phyloP scores from a whole-genome alignment of 1,140 invertebrate species.

The Atta texana region DNA sequence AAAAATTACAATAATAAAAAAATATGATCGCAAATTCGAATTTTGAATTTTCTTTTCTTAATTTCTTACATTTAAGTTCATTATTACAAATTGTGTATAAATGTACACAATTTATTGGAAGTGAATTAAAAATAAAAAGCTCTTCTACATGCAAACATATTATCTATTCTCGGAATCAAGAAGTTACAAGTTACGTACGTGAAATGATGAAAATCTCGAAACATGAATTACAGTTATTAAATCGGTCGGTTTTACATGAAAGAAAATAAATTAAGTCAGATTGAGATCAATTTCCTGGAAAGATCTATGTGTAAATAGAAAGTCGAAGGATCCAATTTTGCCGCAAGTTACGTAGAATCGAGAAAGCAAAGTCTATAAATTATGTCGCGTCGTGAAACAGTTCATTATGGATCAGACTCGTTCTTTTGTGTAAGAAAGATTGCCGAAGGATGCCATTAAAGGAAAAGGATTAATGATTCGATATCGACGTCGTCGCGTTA shows the following conservation, averaged over 20 bases:
- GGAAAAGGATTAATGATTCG: slow-evolving; percentile 68
- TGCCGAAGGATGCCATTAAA: slow-evolving; percentile 9
- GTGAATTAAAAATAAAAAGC: slow-evolving; percentile 1
- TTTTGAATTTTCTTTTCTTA: neutral
- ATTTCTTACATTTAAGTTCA: neutral
- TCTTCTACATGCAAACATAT: neutral
- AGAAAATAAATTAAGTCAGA: neutral
- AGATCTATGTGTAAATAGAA: slow-evolving; percentile 13
- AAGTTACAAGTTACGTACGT: slow-evolving; percentile 5
- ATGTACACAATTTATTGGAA: slow-evolving; percentile 1
- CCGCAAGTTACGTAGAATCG: slow-evolving; percentile 4
- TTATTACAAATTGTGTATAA: neutral
- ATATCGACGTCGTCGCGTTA: slow-evolving; percentile 55
- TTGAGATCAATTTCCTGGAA: slow-evolving; percentile 7
- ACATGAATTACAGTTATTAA: slow-evolving; percentile 27
- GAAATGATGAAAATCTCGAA: slow-evolving; percentile 13
- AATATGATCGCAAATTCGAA: neutral
- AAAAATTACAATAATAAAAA: neutral
- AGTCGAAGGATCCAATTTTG: neutral
- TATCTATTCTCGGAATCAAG: slow-evolving; percentile 5
- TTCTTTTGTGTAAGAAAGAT: slow-evolving; percentile 25
- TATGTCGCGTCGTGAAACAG: slow-evolving; percentile 36
- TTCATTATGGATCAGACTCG: slow-evolving; percentile 39
- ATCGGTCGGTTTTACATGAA: neutral
- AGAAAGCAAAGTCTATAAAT: slow-evolving; percentile 17